Evolutionary conservation across 2,797 vertebrate species (phyloP), one percentile per base, ranked within the genome.

Genomic region (Scarus forsteni): DNA sequence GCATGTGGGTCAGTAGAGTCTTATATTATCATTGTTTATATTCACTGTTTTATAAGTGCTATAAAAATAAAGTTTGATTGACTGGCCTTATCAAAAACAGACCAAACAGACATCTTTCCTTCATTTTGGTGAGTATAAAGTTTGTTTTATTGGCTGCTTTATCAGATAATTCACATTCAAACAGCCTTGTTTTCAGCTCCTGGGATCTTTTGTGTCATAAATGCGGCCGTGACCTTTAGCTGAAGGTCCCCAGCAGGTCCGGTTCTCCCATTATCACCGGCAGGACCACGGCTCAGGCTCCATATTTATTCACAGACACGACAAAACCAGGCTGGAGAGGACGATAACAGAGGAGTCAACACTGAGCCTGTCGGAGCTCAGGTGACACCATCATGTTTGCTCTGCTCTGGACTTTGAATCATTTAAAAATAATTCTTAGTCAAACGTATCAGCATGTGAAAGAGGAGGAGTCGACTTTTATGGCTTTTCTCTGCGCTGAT

Each of bases 201-300:
- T 58, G 58, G 67, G 51, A 42, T 3, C 19, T 5, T 0, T 6
- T 7, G 38, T 42, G 66, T 18, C 68, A 51, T 60, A 61, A 56
- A 57, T 68, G n/a, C 53, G 65, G 66, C 38, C 8, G 43, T 61
- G 80, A 58, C 70, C 75, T 81, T 85, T 83, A 61, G 40, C 54
- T 77, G 62, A 83, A 83, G 75, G 70, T 79, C 67, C 74, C 18
- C 40, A 50, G 51, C 14, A 44, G 35, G 14, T 59, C 70, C 34
- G 49, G 64, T 12, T 64, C 45, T 51, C 44, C 8, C 45, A 38
- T 49, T 19, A 67, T 39, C 18, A 50, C 64, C 19, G 12, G 43
- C 39, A 54, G 18, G 11, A 75, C 57, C 49, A 60, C 4, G 13
- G 27, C 18, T 45, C 36, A 54, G 52, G 40, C 45, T 73, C 18